phyloP scores from a whole-genome alignment of 2,113 vertebrate species.

The Chaetops frenatus region DNA sequence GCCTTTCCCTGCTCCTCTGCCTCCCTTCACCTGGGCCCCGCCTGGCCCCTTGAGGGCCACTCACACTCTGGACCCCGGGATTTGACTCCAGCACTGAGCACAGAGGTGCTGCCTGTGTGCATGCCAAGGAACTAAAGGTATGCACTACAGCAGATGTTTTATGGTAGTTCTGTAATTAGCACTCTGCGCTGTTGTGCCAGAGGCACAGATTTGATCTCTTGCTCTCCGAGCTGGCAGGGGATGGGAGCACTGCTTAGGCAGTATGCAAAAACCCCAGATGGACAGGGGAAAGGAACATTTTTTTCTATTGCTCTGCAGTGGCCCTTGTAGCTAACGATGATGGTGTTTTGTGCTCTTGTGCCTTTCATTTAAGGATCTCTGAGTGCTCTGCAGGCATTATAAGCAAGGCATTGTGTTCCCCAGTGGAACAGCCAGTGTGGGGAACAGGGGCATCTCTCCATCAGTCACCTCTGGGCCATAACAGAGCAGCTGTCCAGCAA shows the following conservation, averaged over 20 bases:
- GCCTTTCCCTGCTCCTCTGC: not conserved
- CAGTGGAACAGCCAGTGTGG: not conserved
- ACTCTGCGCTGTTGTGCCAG: not conserved
- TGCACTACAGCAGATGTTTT: conserved; percentile 45
- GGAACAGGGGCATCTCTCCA: not conserved
- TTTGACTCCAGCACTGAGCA: not conserved
- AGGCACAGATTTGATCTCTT: conserved; percentile 36
- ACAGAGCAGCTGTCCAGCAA: not conserved
- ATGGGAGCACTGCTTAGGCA: not conserved
- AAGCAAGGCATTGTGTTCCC: not conserved
- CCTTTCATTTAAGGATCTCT: conserved; percentile 19
- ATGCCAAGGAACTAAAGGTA: conserved; percentile 19
- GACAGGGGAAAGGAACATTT: not conserved
- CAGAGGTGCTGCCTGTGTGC: conserved; percentile 3
- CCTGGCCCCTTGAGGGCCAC: not conserved
- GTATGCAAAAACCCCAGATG: conserved; percentile 2
- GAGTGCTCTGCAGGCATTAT: not conserved
- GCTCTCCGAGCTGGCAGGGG: conserved; percentile 46
- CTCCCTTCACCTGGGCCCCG: not conserved
- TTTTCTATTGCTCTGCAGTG: conserved; percentile 25
- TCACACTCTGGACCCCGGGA: not conserved
- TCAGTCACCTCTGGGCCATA: not conserved
- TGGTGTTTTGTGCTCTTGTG: not conserved
- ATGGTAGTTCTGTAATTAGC: conserved; percentile 50
- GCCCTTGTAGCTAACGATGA: not conserved